Base-by-base conservation (phyloP, 2,888 invertebrate genomes). In the Metellina segmentata region DNA sequence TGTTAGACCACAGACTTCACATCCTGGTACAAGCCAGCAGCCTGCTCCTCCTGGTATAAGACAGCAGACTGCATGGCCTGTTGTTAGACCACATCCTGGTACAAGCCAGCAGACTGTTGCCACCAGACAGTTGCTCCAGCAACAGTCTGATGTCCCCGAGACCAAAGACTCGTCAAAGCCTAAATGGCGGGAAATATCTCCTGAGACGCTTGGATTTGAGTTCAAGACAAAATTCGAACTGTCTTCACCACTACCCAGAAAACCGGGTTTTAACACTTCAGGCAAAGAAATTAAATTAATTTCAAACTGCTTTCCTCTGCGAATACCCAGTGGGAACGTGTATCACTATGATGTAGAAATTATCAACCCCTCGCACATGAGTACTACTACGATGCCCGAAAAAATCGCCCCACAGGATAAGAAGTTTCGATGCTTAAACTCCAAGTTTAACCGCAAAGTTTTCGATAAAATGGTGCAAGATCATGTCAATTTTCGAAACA, bases 251-350 rank as follows among this genome's bases (percentile, higher is more conserved):
- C 11, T 85, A 11, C 85, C 85, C 1, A 6, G 4, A 11, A 85
- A 61, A 8, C 85, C 74, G n/a, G 89, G 89, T 0, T 16, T 9
- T 9, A 61, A 61, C 61, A 89, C 13, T 19, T 6, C 53, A 6
- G 93, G 91, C 0, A 75, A 75, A 48, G 53, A n/a, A 16, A 82
- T 89, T 19, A 75, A 49, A 13, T 69, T 93, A 7, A 49, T 82
- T 20, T 96, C 96, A 81, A 96, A 96, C 94, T 96, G 96, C 94
- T 96, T 96, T 94, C 95, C 95, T 92, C 95, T 96, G n/a, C 94
- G 95, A 75, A 95, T 96, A 90, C 96, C 96, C 8, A 95, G 95
- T 85, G 94, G 95, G 7, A 94, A 95, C 93, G 95, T 96, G 70
- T 95, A 96, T 93, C 96, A 96, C 94, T 96, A 96, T 94, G 95